phyloP scores from a whole-genome alignment of 2,888 invertebrate genomes.

The Drosophila paucipuncta region DNA sequence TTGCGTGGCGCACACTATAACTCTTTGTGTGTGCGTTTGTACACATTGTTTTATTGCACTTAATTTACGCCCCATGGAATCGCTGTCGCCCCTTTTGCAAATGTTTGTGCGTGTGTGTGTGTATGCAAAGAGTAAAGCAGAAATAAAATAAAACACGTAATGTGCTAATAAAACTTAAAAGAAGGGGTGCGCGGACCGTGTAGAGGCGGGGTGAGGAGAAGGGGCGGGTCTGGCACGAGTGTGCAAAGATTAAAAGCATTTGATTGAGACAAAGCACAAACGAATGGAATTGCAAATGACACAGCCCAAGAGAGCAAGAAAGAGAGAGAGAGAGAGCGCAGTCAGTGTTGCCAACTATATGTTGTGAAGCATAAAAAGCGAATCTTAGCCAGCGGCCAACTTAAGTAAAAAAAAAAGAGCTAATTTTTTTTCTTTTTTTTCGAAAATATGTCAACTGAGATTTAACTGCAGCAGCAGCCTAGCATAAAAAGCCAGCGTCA shows the following conservation, averaged over 20 bases:
- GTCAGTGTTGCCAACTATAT: not conserved
- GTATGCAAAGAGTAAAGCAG: slow-evolving; percentile 16
- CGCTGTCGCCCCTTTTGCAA: slow-evolving; percentile 26
- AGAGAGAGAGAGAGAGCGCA: not conserved
- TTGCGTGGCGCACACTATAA: slow-evolving; percentile 21
- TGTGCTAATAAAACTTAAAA: slow-evolving; percentile 70
- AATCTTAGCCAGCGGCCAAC: not conserved
- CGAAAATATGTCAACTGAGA: not conserved
- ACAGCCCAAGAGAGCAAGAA: not conserved
- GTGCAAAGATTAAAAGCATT: slow-evolving; percentile 75
- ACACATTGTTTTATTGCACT: slow-evolving; percentile 62
- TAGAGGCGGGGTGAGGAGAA: not conserved
- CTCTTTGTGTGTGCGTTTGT: slow-evolving; percentile 6
- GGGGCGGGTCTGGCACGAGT: slow-evolving; percentile 43
- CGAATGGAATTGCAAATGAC: slow-evolving; percentile 50
- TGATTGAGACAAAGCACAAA: slow-evolving; percentile 73
- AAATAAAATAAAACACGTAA: slow-evolving; percentile 59
- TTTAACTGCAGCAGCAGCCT: not conserved
- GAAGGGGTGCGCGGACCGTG: slow-evolving; percentile 32
- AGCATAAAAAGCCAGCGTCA: not conserved
- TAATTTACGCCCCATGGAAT: slow-evolving; percentile 69
- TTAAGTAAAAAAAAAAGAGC: not conserved
- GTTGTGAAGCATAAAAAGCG: not conserved
- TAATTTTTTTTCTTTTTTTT: not conserved
- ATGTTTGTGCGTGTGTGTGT: slow-evolving; percentile 14